Base-by-base conservation (phyloP, 2,888 invertebrate species). In the Leptopterna dolabrata region DNA sequence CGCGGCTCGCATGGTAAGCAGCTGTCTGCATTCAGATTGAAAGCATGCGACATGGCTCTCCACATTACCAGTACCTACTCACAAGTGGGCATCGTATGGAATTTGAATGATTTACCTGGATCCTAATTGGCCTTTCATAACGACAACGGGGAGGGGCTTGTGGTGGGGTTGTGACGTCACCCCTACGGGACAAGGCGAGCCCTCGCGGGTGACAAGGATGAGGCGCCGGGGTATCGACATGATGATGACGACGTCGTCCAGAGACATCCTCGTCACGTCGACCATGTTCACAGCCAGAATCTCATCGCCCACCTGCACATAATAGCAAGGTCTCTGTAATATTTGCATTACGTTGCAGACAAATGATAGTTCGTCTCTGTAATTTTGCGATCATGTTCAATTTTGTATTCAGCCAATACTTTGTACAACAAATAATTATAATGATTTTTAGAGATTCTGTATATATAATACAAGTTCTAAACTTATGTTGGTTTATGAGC, bases 201-300 rank as follows among this genome's bases (percentile, higher is more conserved):
- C 93, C 92, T 95, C 95, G 92, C 96, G 95, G 89, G 98, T 98
- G 90, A 98, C 98, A 89, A 99, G 94, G 89, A 99, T 95, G 91
- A 99, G 94, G 90, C 99, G 95, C 91, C 98, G 94, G 7, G 99
- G 99, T 93, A 99, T 99, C 91, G 98, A 98, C 98, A 99, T 99
- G 91, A 99, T 97, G 91, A 99, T 98, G 90, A 99, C 99, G 89
- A 99, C 99, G 92, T 99, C 99, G 92, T 99, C 99, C 91, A 99
- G 93, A 90, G 98, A 97, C 98, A 99, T 99, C 91, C 97, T 95
- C 89, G 98, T 96, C 90, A 99, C 99, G 92, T 99, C 98, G 90
- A 99, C 99, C 91, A 98, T 94, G 93, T 99, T 99, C 88, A 99
- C 99, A 51, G 98, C 98, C 90, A 99, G 93, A 91, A 99, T 99